phyloP scores from a whole-genome alignment of 2,113 vertebrate species.

The Ia io region DNA sequence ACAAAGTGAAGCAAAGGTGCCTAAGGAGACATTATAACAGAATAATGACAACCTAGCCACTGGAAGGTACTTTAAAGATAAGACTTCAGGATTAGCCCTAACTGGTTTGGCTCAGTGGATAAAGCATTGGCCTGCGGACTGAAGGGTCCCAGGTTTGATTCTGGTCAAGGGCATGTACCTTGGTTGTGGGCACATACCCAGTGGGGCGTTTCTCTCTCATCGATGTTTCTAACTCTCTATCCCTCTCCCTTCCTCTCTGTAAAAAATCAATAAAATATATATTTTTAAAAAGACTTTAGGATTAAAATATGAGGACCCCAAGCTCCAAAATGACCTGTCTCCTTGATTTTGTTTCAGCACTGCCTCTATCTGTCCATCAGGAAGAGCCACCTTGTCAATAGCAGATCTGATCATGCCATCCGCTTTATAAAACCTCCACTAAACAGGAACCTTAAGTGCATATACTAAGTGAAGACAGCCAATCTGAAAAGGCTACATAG shows the following conservation, averaged over 20 bases:
- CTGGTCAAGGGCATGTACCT: too few relatives aligned
- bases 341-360: background rate
- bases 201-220: too few relatives aligned
- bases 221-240: too few relatives aligned
- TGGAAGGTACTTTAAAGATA: background rate
- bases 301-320: background rate
- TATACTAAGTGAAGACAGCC: background rate
- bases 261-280: too few relatives aligned
- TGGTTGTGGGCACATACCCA: too few relatives aligned
- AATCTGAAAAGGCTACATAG: background rate
- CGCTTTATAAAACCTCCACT: background rate
- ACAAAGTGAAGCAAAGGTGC: background rate
- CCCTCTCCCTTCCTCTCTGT: too few relatives aligned
- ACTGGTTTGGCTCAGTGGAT: too few relatives aligned
- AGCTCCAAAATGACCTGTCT: background rate
- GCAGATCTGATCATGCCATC: background rate
- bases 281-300: background rate
- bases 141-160: too few relatives aligned
- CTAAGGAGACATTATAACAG: background rate
- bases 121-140: too few relatives aligned
- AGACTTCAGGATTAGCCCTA: background rate
- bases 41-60: background rate
- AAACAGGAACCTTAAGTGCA: background rate
- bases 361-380: background rate
- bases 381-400: background rate